A percentile compares a stretch with the other conserved stretches of the same genome.
These are phyloP conservation scores for Microcebus griseorufus DNA, from an alignment of 2,113 vertebrate genomes.

Conservation along the genomic window DNA sequence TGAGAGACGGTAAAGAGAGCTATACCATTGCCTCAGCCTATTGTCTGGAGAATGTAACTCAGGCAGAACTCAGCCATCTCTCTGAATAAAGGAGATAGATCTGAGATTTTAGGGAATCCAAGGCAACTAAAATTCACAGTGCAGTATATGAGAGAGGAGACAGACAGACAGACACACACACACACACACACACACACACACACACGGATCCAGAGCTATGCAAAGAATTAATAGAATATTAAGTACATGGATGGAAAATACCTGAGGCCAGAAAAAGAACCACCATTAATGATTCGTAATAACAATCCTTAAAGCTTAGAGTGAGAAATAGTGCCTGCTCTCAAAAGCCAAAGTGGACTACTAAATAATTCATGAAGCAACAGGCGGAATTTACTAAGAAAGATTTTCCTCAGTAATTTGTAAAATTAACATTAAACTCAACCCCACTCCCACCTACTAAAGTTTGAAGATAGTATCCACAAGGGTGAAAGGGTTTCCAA, in stretches of 20 bases:
- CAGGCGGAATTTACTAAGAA: background rate
- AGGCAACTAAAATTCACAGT: background rate
- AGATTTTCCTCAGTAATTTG: background rate
- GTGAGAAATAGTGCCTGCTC: background rate
- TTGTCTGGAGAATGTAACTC: background rate
- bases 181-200: background rate
- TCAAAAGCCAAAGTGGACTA: background rate
- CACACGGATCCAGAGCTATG: background rate
- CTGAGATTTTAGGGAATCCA: background rate
- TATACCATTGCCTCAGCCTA: background rate
- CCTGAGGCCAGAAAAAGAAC: background rate
- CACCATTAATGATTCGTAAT: background rate
- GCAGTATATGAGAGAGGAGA: background rate
- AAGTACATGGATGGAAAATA: background rate
- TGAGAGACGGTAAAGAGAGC: background rate
- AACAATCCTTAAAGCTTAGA: background rate
- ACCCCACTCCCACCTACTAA: background rate
- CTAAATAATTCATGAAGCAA: background rate
- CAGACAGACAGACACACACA: fast-evolving
- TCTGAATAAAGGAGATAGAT: background rate
- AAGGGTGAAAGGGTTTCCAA: background rate
- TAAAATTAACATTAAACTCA: background rate
- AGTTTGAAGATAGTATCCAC: background rate
- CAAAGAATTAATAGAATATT: background rate
- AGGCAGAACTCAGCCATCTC: background rate